These are phyloP conservation scores for Gadus macrocephalus DNA, from an alignment of 2,113 vertebrate species.

Conservation along the genomic window DNA sequence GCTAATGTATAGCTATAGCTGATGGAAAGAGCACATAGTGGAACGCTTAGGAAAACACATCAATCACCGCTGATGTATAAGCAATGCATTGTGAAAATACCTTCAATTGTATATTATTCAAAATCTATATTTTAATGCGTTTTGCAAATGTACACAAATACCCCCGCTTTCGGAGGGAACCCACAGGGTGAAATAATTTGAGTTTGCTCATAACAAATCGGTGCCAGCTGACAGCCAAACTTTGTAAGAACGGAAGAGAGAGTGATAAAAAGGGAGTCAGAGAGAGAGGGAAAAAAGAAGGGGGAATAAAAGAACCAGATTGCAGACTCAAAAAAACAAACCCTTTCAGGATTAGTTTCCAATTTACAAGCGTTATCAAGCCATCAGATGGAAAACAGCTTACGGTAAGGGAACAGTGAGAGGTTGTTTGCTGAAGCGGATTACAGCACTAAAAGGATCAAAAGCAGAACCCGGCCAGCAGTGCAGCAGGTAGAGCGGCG, in stretches of 20 bases:
- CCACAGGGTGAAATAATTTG: not conserved
- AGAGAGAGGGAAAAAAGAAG: not conserved
- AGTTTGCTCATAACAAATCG: not conserved
- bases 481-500: slow-evolving; percentile 31
- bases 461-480: slow-evolving; percentile 32
- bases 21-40: too few species aligned
- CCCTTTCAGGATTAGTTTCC: slow-evolving; percentile 53
- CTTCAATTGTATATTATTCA: too few species aligned
- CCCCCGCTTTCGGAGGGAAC: too few species aligned
- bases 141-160: too few species aligned
- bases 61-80: too few species aligned
- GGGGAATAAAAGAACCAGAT: slow-evolving; percentile 35
- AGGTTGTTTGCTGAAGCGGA: slow-evolving; percentile 56
- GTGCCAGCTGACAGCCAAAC: not conserved
- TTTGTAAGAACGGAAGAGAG: not conserved
- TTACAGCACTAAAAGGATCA: slow-evolving; percentile 60
- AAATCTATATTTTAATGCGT: too few species aligned
- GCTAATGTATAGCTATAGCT: too few species aligned
- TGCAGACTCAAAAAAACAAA: slow-evolving; percentile 37
- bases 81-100: too few species aligned
- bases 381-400: slow-evolving; percentile 48
- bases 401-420: slow-evolving; percentile 43
- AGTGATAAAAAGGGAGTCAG: slow-evolving; percentile 12
- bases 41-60: too few species aligned
- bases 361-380: slow-evolving; percentile 55